Base-by-base conservation (phyloP, 2,113 vertebrate species). In the Otus sunia region DNA sequence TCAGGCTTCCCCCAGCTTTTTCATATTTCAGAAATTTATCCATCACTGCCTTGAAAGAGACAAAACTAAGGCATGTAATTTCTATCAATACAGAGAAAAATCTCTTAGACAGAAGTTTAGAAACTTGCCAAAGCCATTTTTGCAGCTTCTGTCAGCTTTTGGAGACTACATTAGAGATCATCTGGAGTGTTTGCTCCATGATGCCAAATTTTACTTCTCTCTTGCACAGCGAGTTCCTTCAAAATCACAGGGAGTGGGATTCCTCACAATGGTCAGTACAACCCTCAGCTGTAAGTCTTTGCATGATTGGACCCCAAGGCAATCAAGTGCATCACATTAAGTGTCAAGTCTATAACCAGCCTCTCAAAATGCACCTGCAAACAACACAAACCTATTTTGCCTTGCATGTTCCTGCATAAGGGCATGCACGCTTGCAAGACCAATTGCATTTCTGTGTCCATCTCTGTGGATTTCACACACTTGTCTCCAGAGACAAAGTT, bases 111-210 rank as follows among this genome's bases (percentile, higher is more conserved):
- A 95, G 89, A 96, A 97, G 89, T 95, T 95, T 76, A 94, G 62
- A 82, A 95, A 96, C 86, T 87, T 94, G 96, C 95, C 92, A 96
- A 96, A 96, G 63, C 50, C 89, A 73, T 91, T 95, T 97, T 94
- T 95, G 50, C 95, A 94, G 95, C 94, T 97, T 97, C 95, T 97
- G 96, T 95, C 92, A 92, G 95, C 84, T 94, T 97, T 97, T 85
- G 45, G 41, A 95, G 66, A 81, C 74, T 84, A 76, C 71, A 53
- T 86, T 88, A 95, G 89, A 90, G 84, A 97, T 97, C 95, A 95
- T 95, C 95, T 95, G 95, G 95, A 92, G 92, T 75, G 73, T 95
- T 92, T 68, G 89, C 53, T 94, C 37, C 69, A 82, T 13, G 11
- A 76, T 94, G 97, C 91, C 96, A 95, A 92, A 67, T 95, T 86